Conservation (phyloP, 1,140 invertebrate genomes). For the Leptestheria dahalacensis region DNA sequence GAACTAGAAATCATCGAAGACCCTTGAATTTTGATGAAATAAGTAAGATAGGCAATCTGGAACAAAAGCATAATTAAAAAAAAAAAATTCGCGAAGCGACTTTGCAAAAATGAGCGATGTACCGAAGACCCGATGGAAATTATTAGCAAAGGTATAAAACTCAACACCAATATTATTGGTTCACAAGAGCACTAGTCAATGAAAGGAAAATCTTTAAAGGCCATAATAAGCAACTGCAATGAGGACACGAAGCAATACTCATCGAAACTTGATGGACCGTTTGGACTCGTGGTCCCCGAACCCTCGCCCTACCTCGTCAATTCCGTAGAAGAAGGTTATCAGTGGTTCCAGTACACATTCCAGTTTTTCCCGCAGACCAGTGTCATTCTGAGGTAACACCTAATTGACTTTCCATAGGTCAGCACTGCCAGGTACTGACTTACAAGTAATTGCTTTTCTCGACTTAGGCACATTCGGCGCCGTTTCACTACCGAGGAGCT, state of each 20-base stretch:
- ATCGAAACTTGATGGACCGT: background rate
- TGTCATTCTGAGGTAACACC: conserved; percentile 2
- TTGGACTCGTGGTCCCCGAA: background rate
- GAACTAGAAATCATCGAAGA: no score
- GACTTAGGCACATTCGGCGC: background rate
- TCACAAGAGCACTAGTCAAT: background rate
- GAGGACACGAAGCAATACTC: background rate
- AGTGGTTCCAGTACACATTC: conserved; percentile 6
- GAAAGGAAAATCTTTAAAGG: background rate
- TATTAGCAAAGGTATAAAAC: conserved; percentile 9
- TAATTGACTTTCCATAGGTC: background rate
- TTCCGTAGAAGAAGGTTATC: background rate
- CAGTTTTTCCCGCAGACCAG: background rate
- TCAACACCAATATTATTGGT: background rate
- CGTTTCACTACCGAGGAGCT: conserved; percentile 28
- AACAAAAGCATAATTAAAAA: background rate
- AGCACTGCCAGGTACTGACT: no score
- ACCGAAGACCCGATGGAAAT: conserved; percentile 12
- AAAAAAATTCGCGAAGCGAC: no score
- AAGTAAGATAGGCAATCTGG: background rate
- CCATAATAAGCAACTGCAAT: background rate
- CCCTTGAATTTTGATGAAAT: no score
- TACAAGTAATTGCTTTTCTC: background rate
- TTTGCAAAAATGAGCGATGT: no score
- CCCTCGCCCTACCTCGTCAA: background rate